Base-by-base conservation (phyloP, 2,113 vertebrate genomes). In the Phocoena phocoena region DNA sequence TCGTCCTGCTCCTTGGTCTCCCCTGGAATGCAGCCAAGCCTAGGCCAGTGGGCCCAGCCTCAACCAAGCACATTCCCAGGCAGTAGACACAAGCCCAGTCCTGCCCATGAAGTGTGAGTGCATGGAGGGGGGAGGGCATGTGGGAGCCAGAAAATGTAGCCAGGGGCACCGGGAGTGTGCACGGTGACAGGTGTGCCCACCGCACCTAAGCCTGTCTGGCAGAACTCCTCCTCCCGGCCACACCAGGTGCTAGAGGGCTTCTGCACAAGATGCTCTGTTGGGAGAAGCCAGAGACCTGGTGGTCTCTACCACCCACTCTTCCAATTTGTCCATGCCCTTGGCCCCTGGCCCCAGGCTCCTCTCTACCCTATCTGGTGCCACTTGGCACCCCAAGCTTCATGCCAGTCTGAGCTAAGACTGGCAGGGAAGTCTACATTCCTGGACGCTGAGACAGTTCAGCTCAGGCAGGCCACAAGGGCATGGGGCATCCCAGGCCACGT, bases 391-490 rank as follows among this genome's bases (percentile, higher is more conserved):
- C 23, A 89, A 93, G 71, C 80, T 96, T 81, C 95, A 95, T 86
- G 95, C 89, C 98, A 95, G 87, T 62, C 88, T 95, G 82, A 87
- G 88, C 68, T 95, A 58, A 93, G 96, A 87, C 84, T 97, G 96
- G 96, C 96, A 97, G 62, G 55, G 96, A 96, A 93, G 62, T 88
- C 92, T 53, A 90, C 97, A 98, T 98, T 98, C 97, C 97, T 97
- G 92, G 96, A 96, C 36, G 12, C 86, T 98, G 93, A 98, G 98
- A 95, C 97, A 95, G 90, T 96, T 95, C 76, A 90, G 70, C 70
- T 96, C 44, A 71, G 95, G 83, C 93, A 90, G 93, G 92, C 76
- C 1, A 25, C 92, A 68, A 87, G 81, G 87, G 76, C 90, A 96
- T 81, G 92, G 95, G 97, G 70, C 96, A 97, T 88, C 81, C 76